Percentiles rank a stretch among this genome's conserved stretches.
Conservation (phyloP, 1,140 invertebrate species). For the Doryteuthis pealeii region DNA sequence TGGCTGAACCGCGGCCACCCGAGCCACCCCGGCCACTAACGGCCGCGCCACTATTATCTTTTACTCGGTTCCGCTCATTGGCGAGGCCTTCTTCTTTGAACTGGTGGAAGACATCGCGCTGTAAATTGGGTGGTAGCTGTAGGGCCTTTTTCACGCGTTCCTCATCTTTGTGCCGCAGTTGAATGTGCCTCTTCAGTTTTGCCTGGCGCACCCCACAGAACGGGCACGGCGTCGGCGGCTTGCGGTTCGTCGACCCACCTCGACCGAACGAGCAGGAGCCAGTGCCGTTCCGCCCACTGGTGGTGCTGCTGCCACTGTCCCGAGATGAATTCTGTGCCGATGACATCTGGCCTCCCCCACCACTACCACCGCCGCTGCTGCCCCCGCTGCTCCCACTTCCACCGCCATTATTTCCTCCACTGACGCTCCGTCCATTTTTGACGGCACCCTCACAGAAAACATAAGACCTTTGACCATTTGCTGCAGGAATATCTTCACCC, state of each 20-base stretch:
- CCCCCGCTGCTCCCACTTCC: not conserved
- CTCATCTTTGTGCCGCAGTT: constrained; percentile 3
- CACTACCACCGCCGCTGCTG: not conserved
- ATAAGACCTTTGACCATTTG: too few relatives aligned
- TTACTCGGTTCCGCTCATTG: not conserved
- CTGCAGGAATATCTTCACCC: too few relatives aligned
- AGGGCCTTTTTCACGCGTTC: not conserved
- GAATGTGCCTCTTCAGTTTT: not conserved
- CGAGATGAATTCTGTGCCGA: not conserved
- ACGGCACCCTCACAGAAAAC: too few relatives aligned
- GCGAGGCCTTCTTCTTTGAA: not conserved
- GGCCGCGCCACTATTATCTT: not conserved
- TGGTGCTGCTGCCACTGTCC: not conserved
- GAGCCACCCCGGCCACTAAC: not conserved
- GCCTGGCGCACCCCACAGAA: not conserved
- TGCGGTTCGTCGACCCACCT: not conserved
- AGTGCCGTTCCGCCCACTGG: not conserved
- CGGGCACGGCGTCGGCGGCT: not conserved
- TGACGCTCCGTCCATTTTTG: too few relatives aligned
- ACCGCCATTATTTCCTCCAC: too few relatives aligned
- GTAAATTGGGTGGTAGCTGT: not conserved
- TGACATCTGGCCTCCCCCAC: not conserved
- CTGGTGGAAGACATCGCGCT: not conserved
- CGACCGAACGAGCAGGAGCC: not conserved
- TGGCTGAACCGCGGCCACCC: too few relatives aligned